Base-by-base conservation (phyloP, 2,113 vertebrate genomes). In the Mormyrus iriodes region DNA sequence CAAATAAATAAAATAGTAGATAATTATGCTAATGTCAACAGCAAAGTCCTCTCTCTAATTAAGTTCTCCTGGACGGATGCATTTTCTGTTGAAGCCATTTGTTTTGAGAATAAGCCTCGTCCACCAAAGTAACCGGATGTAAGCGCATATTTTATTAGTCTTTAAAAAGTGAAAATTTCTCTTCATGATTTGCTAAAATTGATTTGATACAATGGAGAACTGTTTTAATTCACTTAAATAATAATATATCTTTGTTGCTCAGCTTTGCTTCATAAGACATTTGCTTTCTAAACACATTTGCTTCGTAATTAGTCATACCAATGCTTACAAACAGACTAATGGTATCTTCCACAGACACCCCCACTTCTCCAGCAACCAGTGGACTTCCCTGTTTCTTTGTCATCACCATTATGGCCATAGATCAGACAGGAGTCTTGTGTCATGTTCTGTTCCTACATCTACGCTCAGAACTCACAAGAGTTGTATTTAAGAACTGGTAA, bases 101-200 rank as follows among this genome's bases (percentile, higher is more conserved):
- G 92, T 95, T 93, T 94, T 93, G 93, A 88, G 90, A 95, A 89
- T 48, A 88, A 94, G 91, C 94, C 88, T 92, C 92, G 94, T 95
- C 92, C 94, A 96, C 96, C 94, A 95, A 96, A 96, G 94, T 95
- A 96, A 96, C 94, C 94, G 93, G 94, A 94, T 95, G 95, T 94
- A 91, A 93, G 91, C 92, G 94, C 91, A 95, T 96, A 95, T 93
- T 96, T 96, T 96, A 96, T 96, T 96, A 96, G 95, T 93, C 93
- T 96, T 95, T 92, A 93, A 91, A 94, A 95, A 95, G 94, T 94
- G 93, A 93, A 94, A 93, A 93, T 94, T 93, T 91, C 90, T 92
- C 90, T 93, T 93, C 92, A 90, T 85, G 49, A 79, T 89, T 83
- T 91, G 76, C 89, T 90, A 89, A 52, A 88, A 91, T 89, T 86